phyloP scores from a whole-genome alignment of 2,113 vertebrate species.

The Anthoscopus minutus region DNA sequence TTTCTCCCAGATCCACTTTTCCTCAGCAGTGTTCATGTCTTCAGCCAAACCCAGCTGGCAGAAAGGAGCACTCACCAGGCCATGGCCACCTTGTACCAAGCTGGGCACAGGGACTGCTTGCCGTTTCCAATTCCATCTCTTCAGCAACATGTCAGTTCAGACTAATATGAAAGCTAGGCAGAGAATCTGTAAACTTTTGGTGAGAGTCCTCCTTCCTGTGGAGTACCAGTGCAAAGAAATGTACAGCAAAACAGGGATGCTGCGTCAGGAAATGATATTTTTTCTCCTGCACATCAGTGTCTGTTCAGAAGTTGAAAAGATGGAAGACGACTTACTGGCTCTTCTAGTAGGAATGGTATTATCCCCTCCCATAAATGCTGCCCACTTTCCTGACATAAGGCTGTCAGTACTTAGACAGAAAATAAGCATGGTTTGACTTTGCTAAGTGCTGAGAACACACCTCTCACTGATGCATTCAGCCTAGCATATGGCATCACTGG shows the following conservation, averaged over 20 bases:
- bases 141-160: fast-evolving
- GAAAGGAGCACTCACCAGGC: not conserved
- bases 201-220: not conserved
- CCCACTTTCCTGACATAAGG: not conserved
- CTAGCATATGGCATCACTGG: not conserved
- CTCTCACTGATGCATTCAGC: not conserved
- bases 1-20: not conserved
- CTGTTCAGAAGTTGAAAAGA: not conserved
- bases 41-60: not conserved
- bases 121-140: not conserved
- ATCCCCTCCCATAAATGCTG: not conserved
- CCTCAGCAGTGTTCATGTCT: fast-evolving
- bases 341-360: not conserved
- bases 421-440: not conserved
- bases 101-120: not conserved
- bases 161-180: not conserved
- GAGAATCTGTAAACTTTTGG: not conserved
- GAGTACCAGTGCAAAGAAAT: not conserved
- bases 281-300: fast-evolving
- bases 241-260: not conserved
- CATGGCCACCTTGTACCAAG: no score
- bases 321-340: not conserved
- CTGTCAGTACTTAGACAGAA: not conserved
- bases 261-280: not conserved
- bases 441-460: not conserved